A percentile compares a stretch with the other conserved stretches of the same genome.
Evolutionary conservation across 2,888 invertebrate genomes (phyloP).

Genomic region (Drosophila subsilvestris): DNA sequence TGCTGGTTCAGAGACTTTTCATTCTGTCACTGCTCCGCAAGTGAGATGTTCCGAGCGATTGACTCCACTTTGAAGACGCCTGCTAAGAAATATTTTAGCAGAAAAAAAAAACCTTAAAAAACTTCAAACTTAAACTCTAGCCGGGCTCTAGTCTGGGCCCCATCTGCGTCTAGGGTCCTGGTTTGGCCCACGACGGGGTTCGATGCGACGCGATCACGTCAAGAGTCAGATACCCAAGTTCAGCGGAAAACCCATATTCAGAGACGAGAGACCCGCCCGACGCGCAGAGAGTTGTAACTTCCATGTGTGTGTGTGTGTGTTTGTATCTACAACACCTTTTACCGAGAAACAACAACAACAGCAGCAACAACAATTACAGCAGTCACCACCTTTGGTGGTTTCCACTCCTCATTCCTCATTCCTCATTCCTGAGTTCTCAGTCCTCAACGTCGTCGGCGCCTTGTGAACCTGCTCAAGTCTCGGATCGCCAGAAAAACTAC

Average conservation of each 20-base stretch:
- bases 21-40: slow-evolving; percentile 5
- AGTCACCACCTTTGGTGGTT: slow-evolving; percentile 79
- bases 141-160: slow-evolving; percentile 20
- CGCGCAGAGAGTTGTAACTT: slow-evolving; percentile 42
- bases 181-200: slow-evolving; percentile 34
- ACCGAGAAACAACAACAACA: slow-evolving; percentile 68
- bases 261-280: slow-evolving; percentile 17
- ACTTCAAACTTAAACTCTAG: slow-evolving; percentile 32
- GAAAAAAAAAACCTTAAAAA: slow-evolving; percentile 21
- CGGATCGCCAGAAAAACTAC: slow-evolving; percentile 60
- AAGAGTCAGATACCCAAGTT: slow-evolving; percentile 43
- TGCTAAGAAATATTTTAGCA: slow-evolving; percentile 19
- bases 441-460: slow-evolving; percentile 66
- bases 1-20: not conserved
- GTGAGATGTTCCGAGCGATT: slow-evolving; percentile 25
- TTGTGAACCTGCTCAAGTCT: slow-evolving; percentile 70
- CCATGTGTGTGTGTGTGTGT: slow-evolving; percentile 56
- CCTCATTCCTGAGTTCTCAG: not conserved
- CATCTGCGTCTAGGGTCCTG: slow-evolving; percentile 13
- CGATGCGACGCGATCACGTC: slow-evolving; percentile 13
- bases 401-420: slow-evolving; percentile 36
- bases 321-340: slow-evolving; percentile 75
- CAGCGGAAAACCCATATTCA: slow-evolving; percentile 43
- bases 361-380: slow-evolving; percentile 76
- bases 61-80: slow-evolving; percentile 20